These are phyloP conservation scores for Fratercula arctica DNA, from an alignment of 2,797 vertebrate species.

Conservation along the genomic window DNA sequence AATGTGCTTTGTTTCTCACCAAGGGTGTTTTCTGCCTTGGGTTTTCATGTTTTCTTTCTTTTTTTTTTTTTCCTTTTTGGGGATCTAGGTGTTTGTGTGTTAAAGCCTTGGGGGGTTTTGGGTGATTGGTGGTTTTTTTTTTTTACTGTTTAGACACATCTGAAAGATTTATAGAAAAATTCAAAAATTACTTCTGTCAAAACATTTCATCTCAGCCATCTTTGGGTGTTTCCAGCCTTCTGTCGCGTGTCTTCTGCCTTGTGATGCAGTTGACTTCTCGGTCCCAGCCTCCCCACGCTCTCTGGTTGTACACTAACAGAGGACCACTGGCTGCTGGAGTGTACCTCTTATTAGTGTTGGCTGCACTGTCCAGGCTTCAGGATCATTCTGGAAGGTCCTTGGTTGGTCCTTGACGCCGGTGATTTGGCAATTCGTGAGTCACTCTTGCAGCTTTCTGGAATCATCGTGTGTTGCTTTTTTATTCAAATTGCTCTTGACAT, in stretches of 20 bases:
- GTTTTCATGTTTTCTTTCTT: background rate
- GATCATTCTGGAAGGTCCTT: background rate
- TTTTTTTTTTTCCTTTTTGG: background rate
- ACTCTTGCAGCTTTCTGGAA: background rate
- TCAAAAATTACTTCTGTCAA: accelerated
- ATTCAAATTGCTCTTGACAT: background rate
- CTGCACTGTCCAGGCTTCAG: background rate
- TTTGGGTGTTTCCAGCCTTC: background rate
- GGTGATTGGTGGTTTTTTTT: no score
- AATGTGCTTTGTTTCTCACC: background rate
- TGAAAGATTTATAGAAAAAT: background rate
- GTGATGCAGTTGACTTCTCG: no score
- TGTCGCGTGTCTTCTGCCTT: accelerated
- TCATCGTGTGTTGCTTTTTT: background rate
- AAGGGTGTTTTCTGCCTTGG: background rate
- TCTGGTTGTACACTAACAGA: accelerated
- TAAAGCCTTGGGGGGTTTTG: background rate
- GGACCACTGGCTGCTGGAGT: background rate
- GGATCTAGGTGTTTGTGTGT: background rate
- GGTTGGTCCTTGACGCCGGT: background rate
- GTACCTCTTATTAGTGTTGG: background rate
- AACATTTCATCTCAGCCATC: background rate
- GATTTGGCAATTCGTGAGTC: background rate
- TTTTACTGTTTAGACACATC: background rate
- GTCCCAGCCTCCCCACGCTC: accelerated